Percentiles rank a stretch among this genome's conserved stretches.
Evolutionary conservation across 2,797 vertebrate genomes (phyloP).

Genomic region (Leucoraja ocellata): DNA sequence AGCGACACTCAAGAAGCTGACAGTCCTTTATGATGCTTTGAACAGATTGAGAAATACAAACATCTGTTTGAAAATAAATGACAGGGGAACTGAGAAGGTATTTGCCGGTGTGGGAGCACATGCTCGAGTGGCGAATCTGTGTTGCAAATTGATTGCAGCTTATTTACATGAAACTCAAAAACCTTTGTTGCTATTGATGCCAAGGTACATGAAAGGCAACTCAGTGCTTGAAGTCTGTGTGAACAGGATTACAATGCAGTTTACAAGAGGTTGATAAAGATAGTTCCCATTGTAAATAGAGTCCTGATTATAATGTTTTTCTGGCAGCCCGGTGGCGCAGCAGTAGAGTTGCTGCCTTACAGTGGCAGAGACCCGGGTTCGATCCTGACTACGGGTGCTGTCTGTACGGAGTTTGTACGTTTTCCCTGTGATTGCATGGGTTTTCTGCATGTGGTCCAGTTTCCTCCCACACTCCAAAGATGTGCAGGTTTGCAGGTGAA

Average conservation of each 20-base stretch:
- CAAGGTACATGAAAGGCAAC: not conserved
- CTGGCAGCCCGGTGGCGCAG: no score
- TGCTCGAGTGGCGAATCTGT: not conserved
- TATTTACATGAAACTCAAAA: not conserved
- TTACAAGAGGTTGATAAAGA: not conserved
- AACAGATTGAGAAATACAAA: not conserved
- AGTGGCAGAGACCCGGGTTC: no score
- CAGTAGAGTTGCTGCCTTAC: no score
- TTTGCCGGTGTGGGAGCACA: not conserved
- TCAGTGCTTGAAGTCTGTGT: slow-evolving; percentile 10
- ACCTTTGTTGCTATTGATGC: slow-evolving; percentile 21
- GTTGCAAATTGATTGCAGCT: slow-evolving; percentile 3
- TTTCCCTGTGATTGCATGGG: no score
- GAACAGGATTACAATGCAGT: not conserved
- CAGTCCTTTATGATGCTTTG: not conserved
- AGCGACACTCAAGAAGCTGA: not conserved
- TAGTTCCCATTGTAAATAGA: not conserved
- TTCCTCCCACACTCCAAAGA: no score
- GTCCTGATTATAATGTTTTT: not conserved
- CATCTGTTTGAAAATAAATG: slow-evolving; percentile 1
- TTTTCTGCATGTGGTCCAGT: no score
- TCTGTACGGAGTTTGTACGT: no score
- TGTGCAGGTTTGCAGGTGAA: no score
- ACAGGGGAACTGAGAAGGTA: not conserved
- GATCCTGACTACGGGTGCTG: no score